Percentiles rank a stretch among this genome's conserved stretches.
Evolutionary conservation across 2,797 vertebrate species (phyloP).

Genomic region (Argentina silus): DNA sequence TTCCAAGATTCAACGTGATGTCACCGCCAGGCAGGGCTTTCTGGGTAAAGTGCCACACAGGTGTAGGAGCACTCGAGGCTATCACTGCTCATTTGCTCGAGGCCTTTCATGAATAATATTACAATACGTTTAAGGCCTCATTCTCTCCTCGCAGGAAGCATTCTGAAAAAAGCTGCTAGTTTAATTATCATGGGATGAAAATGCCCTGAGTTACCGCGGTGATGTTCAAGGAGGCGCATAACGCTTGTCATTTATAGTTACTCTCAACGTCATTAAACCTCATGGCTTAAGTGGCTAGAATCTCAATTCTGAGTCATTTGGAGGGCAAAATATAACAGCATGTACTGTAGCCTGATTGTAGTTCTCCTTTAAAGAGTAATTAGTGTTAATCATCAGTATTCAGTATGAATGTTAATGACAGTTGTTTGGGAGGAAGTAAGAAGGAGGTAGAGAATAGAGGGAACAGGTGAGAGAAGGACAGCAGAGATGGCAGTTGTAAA

Average conservation of each 20-base stretch:
- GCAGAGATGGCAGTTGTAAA: background rate
- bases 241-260: no score
- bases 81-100: slow-evolving; percentile 12
- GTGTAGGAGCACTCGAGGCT: background rate
- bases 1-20: background rate
- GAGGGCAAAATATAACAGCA: background rate
- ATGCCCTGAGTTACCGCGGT: background rate
- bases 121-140: background rate
- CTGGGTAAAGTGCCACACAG: background rate
- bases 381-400: background rate
- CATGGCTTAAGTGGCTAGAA: background rate
- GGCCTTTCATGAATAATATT: background rate
- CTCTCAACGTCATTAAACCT: background rate
- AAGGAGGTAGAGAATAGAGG: no score
- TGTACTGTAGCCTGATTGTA: background rate
- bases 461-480: no score
- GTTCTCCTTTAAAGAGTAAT: background rate
- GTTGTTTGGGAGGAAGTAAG: no score
- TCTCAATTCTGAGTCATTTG: background rate
- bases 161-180: background rate
- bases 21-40: background rate
- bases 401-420: background rate
- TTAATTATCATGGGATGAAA: background rate
- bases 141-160: background rate
- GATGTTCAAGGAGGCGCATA: background rate